phyloP scores from a whole-genome alignment of 1,140 invertebrate genomes.

The Neocloeon triangulifer region DNA sequence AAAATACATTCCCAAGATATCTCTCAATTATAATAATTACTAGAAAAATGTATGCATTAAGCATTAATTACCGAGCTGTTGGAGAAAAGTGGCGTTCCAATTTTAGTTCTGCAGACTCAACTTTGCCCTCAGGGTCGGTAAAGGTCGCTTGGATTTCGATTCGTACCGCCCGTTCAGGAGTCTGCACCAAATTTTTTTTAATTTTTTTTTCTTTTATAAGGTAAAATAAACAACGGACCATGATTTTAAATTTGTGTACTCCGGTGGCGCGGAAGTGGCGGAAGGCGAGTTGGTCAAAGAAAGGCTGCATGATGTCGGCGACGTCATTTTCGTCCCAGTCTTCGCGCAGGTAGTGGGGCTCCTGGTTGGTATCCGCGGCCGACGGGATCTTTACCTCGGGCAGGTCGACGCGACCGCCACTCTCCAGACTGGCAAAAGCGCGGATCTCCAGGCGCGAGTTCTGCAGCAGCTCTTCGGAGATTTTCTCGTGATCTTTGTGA shows the following conservation, averaged over 20 bases:
- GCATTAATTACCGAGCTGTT: no score
- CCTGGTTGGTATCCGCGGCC: conserved; percentile 6
- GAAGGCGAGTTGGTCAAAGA: no score
- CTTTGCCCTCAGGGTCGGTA: conserved; percentile 12
- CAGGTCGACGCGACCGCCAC: conserved; percentile 8
- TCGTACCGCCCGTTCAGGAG: conserved; percentile 13
- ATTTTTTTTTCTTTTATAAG: no score
- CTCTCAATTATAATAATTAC: no score
- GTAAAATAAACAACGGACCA: no score
- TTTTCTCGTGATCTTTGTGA: conserved; percentile 14
- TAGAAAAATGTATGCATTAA: no score
- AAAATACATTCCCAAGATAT: no score
- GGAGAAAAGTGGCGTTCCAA: conserved; percentile 14
- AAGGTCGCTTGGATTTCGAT: conserved; percentile 16
- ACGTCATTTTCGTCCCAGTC: conserved; percentile 13
- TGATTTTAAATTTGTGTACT: no score
- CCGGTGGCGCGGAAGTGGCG: no score
- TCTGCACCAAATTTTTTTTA: no score
- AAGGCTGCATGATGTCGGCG: conserved; percentile 11
- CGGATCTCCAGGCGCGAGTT: conserved; percentile 12
- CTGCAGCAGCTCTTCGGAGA: conserved; percentile 13
- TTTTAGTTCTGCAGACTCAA: conserved; percentile 12
- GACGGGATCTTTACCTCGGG: conserved; percentile 9
- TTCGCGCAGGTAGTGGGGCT: conserved; percentile 5
- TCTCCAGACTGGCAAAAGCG: conserved; percentile 8